phyloP scores from a whole-genome alignment of 37 sponge, comb jelly and placozoan species.

The Cladorhizidae sp. region DNA sequence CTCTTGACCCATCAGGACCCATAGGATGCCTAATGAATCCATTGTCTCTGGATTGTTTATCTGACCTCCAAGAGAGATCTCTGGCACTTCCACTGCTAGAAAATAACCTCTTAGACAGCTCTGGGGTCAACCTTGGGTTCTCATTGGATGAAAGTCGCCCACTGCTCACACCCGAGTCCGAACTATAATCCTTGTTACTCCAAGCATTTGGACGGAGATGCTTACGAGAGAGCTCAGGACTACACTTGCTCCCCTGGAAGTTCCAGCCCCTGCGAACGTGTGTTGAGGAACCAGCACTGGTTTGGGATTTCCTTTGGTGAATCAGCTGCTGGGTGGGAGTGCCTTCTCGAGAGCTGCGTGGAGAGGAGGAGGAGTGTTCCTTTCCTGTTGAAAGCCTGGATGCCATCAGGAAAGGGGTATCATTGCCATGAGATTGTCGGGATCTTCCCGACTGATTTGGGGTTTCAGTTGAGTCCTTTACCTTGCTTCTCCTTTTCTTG shows the following conservation, averaged over 20 bases:
- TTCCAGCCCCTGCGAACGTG: background rate
- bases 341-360: background rate
- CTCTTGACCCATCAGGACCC: conserved; percentile 89
- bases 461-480: background rate
- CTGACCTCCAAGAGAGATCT: conserved; percentile 3
- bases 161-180: conserved; percentile 64
- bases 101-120: conserved; percentile 31
- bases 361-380: background rate
- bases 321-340: background rate
- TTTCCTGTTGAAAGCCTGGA: background rate
- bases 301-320: background rate
- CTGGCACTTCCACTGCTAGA: background rate
- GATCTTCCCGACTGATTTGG: background rate
- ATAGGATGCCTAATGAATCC: conserved; percentile 72
- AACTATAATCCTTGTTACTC: conserved; percentile 22
- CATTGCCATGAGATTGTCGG: background rate
- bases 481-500: conserved; percentile 5
- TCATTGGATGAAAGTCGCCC: conserved; percentile 16
- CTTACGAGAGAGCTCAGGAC: background rate
- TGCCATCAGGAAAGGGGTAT: background rate
- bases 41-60: background rate
- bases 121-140: conserved; percentile 66
- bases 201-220: conserved; percentile 29
- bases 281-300: background rate
- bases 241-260: background rate